These are phyloP conservation scores for Argynnis bischoffii DNA, from an alignment of 2,888 invertebrate genomes.

Conservation along the genomic window DNA sequence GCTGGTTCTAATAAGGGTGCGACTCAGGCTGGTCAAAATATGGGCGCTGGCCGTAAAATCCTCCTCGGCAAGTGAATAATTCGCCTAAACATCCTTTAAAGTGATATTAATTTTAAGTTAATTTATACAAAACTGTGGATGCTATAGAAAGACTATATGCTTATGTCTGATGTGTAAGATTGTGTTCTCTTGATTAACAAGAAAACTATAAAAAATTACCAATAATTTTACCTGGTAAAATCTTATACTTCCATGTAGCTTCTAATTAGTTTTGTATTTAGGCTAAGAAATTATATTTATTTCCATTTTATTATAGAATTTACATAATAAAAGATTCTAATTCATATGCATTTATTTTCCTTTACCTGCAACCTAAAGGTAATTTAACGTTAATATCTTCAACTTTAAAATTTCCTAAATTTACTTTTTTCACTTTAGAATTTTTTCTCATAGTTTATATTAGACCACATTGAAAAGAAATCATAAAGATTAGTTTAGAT, in stretches of 20 bases:
- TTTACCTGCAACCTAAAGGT: neutral
- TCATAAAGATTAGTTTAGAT: too few relatives aligned
- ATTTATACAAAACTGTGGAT: conserved; percentile 74
- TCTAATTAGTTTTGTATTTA: conserved; percentile 69
- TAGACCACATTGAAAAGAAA: too few relatives aligned
- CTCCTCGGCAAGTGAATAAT: conserved; percentile 91
- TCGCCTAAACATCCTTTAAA: conserved; percentile 50
- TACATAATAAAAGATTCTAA: conserved; percentile 67
- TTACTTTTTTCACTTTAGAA: too few relatives aligned
- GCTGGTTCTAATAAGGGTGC: conserved; percentile 98
- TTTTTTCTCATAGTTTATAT: too few relatives aligned
- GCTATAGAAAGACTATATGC: conserved; percentile 67
- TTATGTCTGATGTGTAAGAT: conserved; percentile 54
- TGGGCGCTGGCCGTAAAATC: conserved; percentile 95
- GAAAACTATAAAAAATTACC: conserved; percentile 44
- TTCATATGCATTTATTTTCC: conserved; percentile 39
- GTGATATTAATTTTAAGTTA: conserved; percentile 79
- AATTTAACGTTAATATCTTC: neutral
- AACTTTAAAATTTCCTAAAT: too few relatives aligned
- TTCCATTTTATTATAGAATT: conserved; percentile 72
- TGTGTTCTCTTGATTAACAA: conserved; percentile 47
- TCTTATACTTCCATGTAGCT: conserved; percentile 60
- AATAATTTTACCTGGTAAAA: conserved; percentile 42
- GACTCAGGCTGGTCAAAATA: conserved; percentile 94
- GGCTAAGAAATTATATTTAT: conserved; percentile 72